Percentiles rank a stretch among this genome's conserved stretches.
phyloP scores from a whole-genome alignment of 2,113 vertebrate species.

The Shinisaurus crocodilurus region DNA sequence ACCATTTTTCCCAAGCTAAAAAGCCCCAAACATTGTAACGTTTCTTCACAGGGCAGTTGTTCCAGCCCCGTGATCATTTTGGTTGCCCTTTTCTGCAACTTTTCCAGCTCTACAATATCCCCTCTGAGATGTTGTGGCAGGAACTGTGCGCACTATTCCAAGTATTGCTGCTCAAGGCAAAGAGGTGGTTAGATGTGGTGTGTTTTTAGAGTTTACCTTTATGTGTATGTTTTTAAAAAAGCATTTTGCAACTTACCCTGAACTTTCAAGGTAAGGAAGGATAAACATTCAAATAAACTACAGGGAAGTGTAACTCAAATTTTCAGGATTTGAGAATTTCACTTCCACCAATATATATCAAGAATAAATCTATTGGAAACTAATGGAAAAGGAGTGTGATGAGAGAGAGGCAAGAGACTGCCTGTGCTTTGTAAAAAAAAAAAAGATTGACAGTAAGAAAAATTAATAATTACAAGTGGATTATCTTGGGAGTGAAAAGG shows the following conservation, averaged over 20 bases:
- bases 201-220: background rate
- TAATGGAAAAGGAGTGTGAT: background rate
- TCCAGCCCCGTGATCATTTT: no score
- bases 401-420: background rate
- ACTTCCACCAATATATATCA: background rate
- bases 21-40: no score
- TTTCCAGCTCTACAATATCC: no score
- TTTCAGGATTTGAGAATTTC: conserved; percentile 4
- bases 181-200: background rate
- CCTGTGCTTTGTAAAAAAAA: conserved; percentile 17
- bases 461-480: conserved; percentile 19
- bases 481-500: background rate
- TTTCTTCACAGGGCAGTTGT: no score
- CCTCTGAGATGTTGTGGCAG: no score
- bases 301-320: background rate
- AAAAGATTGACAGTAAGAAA: conserved; percentile 15
- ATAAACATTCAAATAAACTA: conserved; percentile 11
- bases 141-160: no score
- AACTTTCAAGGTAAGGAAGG: background rate
- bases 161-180: no score
- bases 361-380: conserved; percentile 19
- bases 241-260: background rate
- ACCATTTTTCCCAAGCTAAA: no score
- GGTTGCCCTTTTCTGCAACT: no score
- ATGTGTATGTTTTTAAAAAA: background rate